Percentiles rank a stretch among this genome's conserved stretches.
Evolutionary conservation across 1,140 invertebrate species (phyloP).

Genomic region (Saccostrea cuccullata): DNA sequence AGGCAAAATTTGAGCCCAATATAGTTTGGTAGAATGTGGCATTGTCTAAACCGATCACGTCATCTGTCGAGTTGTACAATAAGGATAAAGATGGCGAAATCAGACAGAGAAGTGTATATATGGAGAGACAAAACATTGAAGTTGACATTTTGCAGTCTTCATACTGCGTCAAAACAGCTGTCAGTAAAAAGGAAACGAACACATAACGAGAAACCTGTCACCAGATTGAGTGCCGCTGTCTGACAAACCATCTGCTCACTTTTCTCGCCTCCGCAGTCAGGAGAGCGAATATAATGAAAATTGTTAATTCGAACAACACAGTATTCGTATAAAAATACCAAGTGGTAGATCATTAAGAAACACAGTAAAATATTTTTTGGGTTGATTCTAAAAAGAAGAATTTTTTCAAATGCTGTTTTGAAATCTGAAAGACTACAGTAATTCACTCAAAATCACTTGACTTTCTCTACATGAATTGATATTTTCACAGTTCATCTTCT

Average conservation of each 20-base stretch:
- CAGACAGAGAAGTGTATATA: neutral
- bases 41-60: constrained; percentile 61
- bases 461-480: too few species aligned
- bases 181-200: neutral
- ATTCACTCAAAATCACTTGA: too few species aligned
- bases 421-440: too few species aligned
- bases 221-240: neutral
- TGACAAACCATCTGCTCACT: neutral
- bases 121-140: neutral
- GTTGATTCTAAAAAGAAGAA: too few species aligned
- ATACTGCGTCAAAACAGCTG: neutral
- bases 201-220: neutral
- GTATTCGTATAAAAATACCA: neutral
- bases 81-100: neutral
- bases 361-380: too few species aligned
- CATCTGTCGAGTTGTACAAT: constrained; percentile 58
- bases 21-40: constrained; percentile 61
- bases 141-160: neutral
- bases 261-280: neutral
- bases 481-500: too few species aligned
- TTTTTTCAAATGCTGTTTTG: too few species aligned
- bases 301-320: neutral
- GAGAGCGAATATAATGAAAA: neutral
- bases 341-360: too few species aligned
- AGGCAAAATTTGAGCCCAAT: constrained; percentile 63